These are phyloP conservation scores for Porites rus DNA, from an alignment of 92 coral and sea anemone genomes.

Conservation along the genomic window DNA sequence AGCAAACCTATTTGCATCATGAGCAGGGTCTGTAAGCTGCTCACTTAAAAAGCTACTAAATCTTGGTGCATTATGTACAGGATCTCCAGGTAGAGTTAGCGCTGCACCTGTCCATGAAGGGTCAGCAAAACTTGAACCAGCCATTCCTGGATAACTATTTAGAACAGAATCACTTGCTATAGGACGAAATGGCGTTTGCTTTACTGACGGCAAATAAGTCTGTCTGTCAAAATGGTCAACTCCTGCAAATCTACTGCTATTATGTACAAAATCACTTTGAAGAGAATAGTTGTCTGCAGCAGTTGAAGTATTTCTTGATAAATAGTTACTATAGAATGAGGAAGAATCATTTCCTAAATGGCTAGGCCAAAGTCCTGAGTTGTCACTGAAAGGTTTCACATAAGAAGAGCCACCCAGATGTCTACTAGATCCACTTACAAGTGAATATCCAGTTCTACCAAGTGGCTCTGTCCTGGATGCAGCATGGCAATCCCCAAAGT, in stretches of 20 bases:
- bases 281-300: not conserved
- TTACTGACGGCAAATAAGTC: not conserved
- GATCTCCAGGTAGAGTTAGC: too few relatives aligned
- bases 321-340: not conserved
- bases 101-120: too few relatives aligned
- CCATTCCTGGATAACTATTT: not conserved
- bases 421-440: not conserved
- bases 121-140: not conserved
- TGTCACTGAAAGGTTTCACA: not conserved
- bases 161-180: too few relatives aligned
- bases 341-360: not conserved
- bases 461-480: not conserved
- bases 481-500: conserved; percentile 12
- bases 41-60: too few relatives aligned
- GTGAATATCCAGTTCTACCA: not conserved
- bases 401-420: not conserved
- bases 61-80: too few relatives aligned
- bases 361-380: not conserved
- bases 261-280: conserved; percentile 3
- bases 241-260: not conserved
- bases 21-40: too few relatives aligned
- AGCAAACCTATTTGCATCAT: too few relatives aligned
- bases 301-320: not conserved
- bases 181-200: not conserved
- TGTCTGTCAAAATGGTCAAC: not conserved